Conservation (phyloP, 2,888 invertebrate species). For the Neoitamus cyanurus region DNA sequence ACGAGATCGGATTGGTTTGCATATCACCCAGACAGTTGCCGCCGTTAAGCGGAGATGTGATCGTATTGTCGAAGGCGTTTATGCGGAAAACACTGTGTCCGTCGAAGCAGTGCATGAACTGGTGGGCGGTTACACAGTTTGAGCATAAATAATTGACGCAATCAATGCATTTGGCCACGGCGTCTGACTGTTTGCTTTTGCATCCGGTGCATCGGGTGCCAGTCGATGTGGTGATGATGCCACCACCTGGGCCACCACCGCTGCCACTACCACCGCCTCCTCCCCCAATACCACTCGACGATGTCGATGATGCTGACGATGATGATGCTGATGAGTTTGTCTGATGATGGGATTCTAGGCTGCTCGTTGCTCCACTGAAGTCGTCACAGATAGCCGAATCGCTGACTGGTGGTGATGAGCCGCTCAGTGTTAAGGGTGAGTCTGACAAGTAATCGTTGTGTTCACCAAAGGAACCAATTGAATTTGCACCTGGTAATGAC, state of each 20-base stretch:
- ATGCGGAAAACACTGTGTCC: constrained; percentile 86
- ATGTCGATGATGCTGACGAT: constrained; percentile 62
- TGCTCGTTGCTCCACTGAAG: constrained; percentile 63
- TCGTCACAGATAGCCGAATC: constrained; percentile 85
- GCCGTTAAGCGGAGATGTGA: constrained; percentile 63
- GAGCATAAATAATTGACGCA: constrained; percentile 96
- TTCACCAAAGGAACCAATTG: constrained; percentile 87
- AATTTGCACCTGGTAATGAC: constrained; percentile 87
- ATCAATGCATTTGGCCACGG: constrained; percentile 95
- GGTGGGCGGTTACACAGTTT: constrained; percentile 98
- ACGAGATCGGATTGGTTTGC: constrained; percentile 60
- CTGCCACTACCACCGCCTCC: constrained; percentile 67
- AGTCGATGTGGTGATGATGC: constrained; percentile 62
- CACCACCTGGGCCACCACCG: constrained; percentile 69
- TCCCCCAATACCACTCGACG: constrained; percentile 68
- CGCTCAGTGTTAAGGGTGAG: constrained; percentile 85
- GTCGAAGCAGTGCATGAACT: constrained; percentile 99
- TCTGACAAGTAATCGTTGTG: constrained; percentile 82
- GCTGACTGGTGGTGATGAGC: constrained; percentile 87
- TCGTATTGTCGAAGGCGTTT: constrained; percentile 54
- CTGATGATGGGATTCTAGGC: constrained; percentile 62
- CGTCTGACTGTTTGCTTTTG: constrained; percentile 93
- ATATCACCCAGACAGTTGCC: constrained; percentile 45
- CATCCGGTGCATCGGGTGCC: constrained; percentile 91
- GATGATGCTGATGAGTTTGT: constrained; percentile 63